phyloP scores from a whole-genome alignment of 2,888 invertebrate genomes.

The Taenaris catops region DNA sequence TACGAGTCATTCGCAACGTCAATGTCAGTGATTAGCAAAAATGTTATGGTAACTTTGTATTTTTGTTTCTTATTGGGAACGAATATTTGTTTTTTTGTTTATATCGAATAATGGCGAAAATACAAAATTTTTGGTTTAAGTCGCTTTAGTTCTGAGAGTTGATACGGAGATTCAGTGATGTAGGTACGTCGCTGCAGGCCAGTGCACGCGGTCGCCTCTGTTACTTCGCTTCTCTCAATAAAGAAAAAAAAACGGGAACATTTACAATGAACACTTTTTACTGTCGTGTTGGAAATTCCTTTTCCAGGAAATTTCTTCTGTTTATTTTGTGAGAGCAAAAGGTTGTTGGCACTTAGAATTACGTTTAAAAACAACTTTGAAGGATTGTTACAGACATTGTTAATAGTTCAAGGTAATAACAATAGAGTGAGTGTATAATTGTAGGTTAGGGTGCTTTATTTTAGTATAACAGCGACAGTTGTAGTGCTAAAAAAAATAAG shows the following conservation, averaged over 20 bases:
- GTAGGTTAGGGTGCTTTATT: no score
- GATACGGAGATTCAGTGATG: slow-evolving; percentile 16
- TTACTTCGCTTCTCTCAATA: slow-evolving; percentile 16
- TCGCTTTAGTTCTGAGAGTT: neutral
- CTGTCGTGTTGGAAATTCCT: slow-evolving; percentile 7
- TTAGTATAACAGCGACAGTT: no score
- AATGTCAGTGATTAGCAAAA: no score
- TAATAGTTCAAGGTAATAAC: no score
- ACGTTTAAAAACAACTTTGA: neutral
- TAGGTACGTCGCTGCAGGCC: slow-evolving; percentile 19
- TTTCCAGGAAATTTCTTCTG: slow-evolving; percentile 9
- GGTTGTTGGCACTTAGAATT: slow-evolving; percentile 5
- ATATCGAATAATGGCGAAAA: neutral
- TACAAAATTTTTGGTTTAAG: neutral
- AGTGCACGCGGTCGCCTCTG: slow-evolving; percentile 23
- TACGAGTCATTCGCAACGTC: no score
- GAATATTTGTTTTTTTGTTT: neutral
- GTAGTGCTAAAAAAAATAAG: no score
- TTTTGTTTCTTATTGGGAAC: neutral
- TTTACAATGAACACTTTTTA: slow-evolving; percentile 18
- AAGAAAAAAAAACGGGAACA: slow-evolving; percentile 18
- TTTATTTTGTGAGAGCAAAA: slow-evolving; percentile 1
- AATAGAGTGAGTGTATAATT: no score
- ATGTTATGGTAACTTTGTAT: no score
- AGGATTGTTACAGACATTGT: no score